phyloP scores from a whole-genome alignment of 2,797 vertebrate species.

The Margarornis squamiger region DNA sequence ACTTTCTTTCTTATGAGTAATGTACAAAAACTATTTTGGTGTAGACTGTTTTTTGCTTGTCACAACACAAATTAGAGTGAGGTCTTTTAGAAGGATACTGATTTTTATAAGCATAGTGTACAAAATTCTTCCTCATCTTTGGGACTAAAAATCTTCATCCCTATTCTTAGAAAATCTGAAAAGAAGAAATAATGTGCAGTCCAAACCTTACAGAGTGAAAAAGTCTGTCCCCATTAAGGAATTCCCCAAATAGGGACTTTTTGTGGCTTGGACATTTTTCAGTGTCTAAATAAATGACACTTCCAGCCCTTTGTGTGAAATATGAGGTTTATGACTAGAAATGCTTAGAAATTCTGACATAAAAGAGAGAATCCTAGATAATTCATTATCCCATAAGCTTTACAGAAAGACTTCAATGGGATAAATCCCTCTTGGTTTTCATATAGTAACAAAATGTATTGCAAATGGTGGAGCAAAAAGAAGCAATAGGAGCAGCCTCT shows the following conservation, averaged over 20 bases:
- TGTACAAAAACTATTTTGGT: neutral
- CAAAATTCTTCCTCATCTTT: neutral
- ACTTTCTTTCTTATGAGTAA: neutral
- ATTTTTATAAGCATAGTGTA: neutral
- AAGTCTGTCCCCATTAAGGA: neutral
- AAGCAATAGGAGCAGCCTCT: neutral
- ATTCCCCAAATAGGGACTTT: neutral
- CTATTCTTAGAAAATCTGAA: neutral
- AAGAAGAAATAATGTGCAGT: neutral
- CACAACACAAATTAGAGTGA: neutral
- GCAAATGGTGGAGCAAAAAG: neutral
- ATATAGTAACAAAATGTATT: neutral
- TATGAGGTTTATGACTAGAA: neutral
- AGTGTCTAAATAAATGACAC: neutral
- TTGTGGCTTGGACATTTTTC: neutral
- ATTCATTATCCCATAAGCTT: neutral
- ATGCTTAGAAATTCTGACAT: neutral
- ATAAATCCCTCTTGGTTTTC: neutral
- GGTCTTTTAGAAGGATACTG: neutral
- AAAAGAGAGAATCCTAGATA: neutral
- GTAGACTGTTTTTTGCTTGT: neutral
- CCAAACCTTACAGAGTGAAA: neutral
- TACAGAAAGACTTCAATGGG: neutral
- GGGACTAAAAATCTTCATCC: neutral
- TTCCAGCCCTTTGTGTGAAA: neutral